Evolutionary conservation across 2,113 vertebrate genomes (phyloP), one percentile per base, ranked within the genome.

Genomic region (Synchiropus splendidus): DNA sequence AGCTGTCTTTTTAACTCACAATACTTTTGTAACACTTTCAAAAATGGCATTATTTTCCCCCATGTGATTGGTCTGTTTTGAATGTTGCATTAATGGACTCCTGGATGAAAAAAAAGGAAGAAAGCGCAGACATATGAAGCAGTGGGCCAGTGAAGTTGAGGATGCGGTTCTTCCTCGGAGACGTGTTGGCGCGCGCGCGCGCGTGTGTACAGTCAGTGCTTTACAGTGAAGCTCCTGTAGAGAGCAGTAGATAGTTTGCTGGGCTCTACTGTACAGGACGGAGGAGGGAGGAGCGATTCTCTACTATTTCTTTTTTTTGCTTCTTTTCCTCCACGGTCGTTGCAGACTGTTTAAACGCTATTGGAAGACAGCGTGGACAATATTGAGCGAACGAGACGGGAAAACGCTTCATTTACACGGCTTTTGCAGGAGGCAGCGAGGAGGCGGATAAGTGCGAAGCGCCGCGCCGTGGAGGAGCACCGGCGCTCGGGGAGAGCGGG

Each of bases 201-300:
- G 35, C 16, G 56, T 34, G 40, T 30, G 56, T 31, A 31, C 30
- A 41, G 68, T 31, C 5, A 9, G 64, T 69, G 68, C 62, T 62
- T 65, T 85, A 51, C 81, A 69, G 57, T 31, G 57, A 49, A 32
- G 67, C 48, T 75, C 85, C 85, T 81, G 80, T 69, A 87, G 85
- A 84, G 82, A 83, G 85, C 80, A 40, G 77, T 75, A 78, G 74
- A 78, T 75, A 42, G 82, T 82, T 75, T 79, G 30, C 60, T 41
- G 42, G n/a, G 46, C 48, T 39, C 12, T 36, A 58, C 70, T 72
- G 77, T 70, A 74, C 71, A 48, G 76, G 72, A 78, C 79, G 76
- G 70, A 64, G 48, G 73, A 81, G 81, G 83, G 85, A 81, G 85
- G 82, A 85, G 83, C 83, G 61, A 80, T 17, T 39, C 67, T 62